Evolutionary conservation across 2,888 invertebrate genomes (phyloP).

Genomic region (Brachyptera putata): DNA sequence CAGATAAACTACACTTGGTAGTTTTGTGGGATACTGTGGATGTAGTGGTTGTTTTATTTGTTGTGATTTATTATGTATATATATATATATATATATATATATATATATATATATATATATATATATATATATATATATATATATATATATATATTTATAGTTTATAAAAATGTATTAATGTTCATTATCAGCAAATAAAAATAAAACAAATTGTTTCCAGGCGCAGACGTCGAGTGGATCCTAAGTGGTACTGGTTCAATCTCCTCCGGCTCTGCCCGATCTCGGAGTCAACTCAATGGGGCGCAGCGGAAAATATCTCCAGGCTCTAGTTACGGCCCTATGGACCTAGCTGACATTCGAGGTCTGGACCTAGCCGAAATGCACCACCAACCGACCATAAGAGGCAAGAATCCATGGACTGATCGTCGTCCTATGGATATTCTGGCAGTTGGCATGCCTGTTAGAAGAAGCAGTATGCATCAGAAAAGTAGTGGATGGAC

Average conservation of each 20-base stretch:
- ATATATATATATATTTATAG: no score
- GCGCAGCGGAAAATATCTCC: constrained; percentile 30
- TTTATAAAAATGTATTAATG: no score
- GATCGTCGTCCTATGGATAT: constrained; percentile 22
- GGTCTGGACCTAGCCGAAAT: neutral
- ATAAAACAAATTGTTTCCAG: no score
- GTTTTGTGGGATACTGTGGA: no score
- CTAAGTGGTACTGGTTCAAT: constrained; percentile 58
- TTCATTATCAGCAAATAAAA: no score
- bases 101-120: no score
- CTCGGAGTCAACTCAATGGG: constrained; percentile 36
- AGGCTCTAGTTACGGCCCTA: neutral
- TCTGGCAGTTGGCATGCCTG: constrained; percentile 4
- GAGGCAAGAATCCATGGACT: constrained; percentile 26
- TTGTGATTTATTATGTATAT: no score
- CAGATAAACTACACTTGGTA: no score
- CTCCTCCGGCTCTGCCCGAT: constrained; percentile 49
- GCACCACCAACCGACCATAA: neutral
- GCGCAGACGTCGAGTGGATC: constrained; percentile 75
- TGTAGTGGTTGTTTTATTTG: no score
- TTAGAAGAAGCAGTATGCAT: neutral
- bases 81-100: no score
- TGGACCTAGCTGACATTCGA: neutral
- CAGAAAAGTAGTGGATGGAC: constrained; percentile 12
- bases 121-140: no score